Base-by-base conservation (phyloP, 2,888 invertebrate species). In the Brenthis ino region DNA sequence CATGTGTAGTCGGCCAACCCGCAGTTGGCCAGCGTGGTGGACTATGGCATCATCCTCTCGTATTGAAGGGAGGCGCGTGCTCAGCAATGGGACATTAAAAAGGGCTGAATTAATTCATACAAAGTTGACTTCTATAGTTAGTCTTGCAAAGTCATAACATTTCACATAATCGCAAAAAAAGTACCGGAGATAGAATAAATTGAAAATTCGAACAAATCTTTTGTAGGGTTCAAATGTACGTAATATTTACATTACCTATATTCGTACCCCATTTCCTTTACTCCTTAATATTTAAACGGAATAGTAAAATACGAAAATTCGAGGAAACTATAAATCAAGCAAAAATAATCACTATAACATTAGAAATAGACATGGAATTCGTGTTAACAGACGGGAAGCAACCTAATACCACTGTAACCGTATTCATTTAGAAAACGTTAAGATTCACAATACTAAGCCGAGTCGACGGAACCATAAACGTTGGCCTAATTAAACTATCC, bases 351-450 rank as follows among this genome's bases (percentile, higher is more conserved):
- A 60, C 28, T 48, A 28, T 11, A 12, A 1, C 6, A 20, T 16
- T 60, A 33, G 28, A 60, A 60, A 60, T 50, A 60, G 50, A 13
- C 11, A 13, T 14, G 3, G 33, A n/a, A 60, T 50, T 60, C 50
- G 50, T 50, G 60, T 33, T 50, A 60, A 53, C 63, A 54, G 43
- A 53, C 51, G 53, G 53, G 43, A 63, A 51, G 65, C 53, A 66
- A 58, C 58, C 43, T 24, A 58, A 66, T 54, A 66, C 48, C 51
- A n/a, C 50, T 14, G 65, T 66, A 66, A 66, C 65, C 58, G 58
- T 66, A 66, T 53, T 66, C 65, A n/a, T 51, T 54, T 13, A 54
- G 3, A 53, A 53, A 53, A 54, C 6, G 60, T 50, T 60, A 50
- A 60, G 60, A 60, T 50, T 63, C 43, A 63, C 63, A 63, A 63